Base-by-base conservation (phyloP, 2,888 invertebrate species). In the Silvanus unidentatus region DNA sequence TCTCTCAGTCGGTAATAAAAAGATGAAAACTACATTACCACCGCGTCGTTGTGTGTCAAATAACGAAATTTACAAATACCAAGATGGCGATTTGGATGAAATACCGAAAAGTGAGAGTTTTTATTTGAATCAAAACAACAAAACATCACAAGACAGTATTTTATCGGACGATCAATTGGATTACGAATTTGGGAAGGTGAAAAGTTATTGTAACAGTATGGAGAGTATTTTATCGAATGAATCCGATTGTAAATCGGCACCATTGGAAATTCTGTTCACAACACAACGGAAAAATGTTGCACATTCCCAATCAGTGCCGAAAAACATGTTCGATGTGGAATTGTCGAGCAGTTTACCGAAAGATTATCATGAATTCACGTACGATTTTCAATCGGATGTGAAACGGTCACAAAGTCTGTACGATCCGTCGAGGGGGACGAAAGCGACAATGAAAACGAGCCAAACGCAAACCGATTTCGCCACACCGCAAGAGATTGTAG, bases 161-260 rank as follows among this genome's bases (percentile, higher is more conserved):
- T 63, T 89, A 4, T 87, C 87, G 0, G 86, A 86, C 53, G 79
- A 81, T 43, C 43, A 62, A 29, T 51, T 64, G 34, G 64, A 66
- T 39, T 59, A 59, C 13, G 62, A 62, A 42, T 51, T 54, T 47
- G 9, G 64, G 70, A 44, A 74, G 80, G 47, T 75, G 1, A 77
- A 80, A 60, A 80, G 80, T 2, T 84, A 84, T 60, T 86, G 85
- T 60, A 84, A 86, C 59, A 88, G 88, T 44, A 76, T 88, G 59
- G 89, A 89, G 64, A 88, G 88, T 59, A 81, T 90, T 3, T 66
- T 89, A 0, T 88, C 88, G 1, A 89, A 88, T 65, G 88, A 88
- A 52, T 86, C 86, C 0, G 78, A 80, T 54, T 87, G 86, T 4
- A 86, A 85, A 67, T 86, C 86, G 43, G 88, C 87, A 0, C 88